Evolutionary conservation across 2,888 invertebrate species (phyloP).

Genomic region (Himalopsyche kuldschensis): DNA sequence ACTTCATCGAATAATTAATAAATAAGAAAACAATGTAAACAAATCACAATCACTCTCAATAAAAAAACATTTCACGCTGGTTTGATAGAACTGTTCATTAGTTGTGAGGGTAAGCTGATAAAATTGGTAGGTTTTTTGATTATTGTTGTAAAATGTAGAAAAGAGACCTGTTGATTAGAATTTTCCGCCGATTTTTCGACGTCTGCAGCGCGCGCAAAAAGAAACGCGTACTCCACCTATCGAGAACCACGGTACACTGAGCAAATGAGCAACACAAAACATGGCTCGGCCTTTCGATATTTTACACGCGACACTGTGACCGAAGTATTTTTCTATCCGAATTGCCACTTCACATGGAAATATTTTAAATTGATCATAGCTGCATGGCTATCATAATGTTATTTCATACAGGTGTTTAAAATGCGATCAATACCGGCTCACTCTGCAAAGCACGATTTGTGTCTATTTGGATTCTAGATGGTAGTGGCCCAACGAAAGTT

Average conservation of each 20-base stretch:
- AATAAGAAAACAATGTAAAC: slow-evolving; percentile 20
- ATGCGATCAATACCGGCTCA: background rate
- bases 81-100: background rate
- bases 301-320: slow-evolving; percentile 9
- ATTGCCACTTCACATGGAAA: slow-evolving; percentile 7
- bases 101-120: background rate
- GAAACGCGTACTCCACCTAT: slow-evolving; percentile 20
- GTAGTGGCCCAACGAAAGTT: background rate
- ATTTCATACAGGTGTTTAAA: background rate
- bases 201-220: background rate
- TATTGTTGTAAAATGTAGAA: background rate
- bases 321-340: slow-evolving; percentile 13
- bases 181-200: background rate
- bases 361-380: slow-evolving; percentile 12
- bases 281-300: slow-evolving; percentile 2
- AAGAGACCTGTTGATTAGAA: slow-evolving; percentile 4
- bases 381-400: slow-evolving; percentile 8
- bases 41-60: background rate
- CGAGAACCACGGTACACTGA: slow-evolving; percentile 30
- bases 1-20: background rate
- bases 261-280: background rate
- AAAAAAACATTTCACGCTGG: background rate
- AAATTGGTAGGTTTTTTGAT: background rate
- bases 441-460: background rate
- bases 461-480: background rate